Evolutionary conservation across 2,888 invertebrate species (phyloP), one percentile per base, ranked within the genome.

Genomic region (Rugalucina vietnamica): DNA sequence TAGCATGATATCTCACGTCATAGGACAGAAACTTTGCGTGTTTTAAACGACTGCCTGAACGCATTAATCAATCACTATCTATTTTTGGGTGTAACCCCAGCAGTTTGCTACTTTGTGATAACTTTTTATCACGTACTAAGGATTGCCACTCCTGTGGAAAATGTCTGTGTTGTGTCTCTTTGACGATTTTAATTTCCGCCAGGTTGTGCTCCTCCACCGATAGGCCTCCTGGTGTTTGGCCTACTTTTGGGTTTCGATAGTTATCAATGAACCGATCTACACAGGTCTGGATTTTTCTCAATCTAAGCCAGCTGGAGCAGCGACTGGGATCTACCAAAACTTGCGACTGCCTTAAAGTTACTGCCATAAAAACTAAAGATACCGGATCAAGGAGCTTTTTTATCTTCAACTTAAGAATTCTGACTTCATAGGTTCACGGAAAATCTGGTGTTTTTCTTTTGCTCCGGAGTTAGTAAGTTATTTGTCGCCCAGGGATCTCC

Each of bases 241-340:
- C 32, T 2, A 1, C 43, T 8, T 71, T 60, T n/a, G 12, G 27
- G 73, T 86, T 21, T 50, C 39, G 12, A 86, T 18, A 43, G 43
- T 43, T 43, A 18, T 18, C 18, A 12, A 43, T 18, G 37, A 86
- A 86, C 10, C 78, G 49, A 8, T 24, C 14, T 1, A 81, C 79
- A 81, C 81, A 83, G 4, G 78, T 81, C 14, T 4, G 8, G 18
- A 43, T 43, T 43, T 12, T 43, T 43, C 54, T 39, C 1, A 82
- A n/a, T 10, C 39, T 1, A 27, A 5, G n/a, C 82, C 77, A 86
- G 29, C 69, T 70, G 34, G 83, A 86, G 37, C 49, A 85, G 8
- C 43, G 43, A 43, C 43, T 8, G 18, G 43, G 43, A 43, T 43
- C 43, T 12, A 43, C 3, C 74, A 18, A 18, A 8, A 60, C 8